Evolutionary conservation across 2,113 vertebrate species (phyloP).

Genomic region (Psophia crepitans): DNA sequence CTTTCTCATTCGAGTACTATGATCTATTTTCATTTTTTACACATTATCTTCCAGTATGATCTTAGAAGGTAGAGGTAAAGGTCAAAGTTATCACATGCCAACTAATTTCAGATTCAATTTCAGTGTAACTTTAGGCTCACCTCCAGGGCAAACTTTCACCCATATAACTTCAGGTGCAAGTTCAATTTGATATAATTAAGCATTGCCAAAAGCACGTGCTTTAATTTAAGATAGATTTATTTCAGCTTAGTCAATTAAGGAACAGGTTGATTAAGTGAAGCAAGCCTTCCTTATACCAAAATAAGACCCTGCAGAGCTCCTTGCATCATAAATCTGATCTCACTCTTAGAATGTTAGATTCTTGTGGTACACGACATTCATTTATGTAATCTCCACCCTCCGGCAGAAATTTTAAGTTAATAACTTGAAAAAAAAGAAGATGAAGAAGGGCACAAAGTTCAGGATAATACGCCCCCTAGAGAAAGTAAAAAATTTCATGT

Average conservation of each 20-base stretch:
- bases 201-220: neutral
- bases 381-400: neutral
- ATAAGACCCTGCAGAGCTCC: neutral
- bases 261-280: neutral
- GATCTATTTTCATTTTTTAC: neutral
- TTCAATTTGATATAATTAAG: neutral
- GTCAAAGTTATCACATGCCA: neutral
- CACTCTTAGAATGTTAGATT: neutral
- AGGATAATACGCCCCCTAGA: neutral
- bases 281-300: neutral
- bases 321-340: neutral
- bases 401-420: neutral
- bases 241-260: neutral
- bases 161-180: neutral
- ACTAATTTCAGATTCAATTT: neutral
- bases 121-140: neutral
- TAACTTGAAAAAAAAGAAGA: neutral
- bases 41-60: neutral
- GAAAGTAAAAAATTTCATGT: accelerated
- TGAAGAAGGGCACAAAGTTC: neutral
- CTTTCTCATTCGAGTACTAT: neutral
- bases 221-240: neutral
- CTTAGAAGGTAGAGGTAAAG: neutral
- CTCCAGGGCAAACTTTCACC: neutral
- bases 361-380: neutral